Evolutionary conservation across 2,113 vertebrate species (phyloP).

Genomic region (Heterocephalus glaber): DNA sequence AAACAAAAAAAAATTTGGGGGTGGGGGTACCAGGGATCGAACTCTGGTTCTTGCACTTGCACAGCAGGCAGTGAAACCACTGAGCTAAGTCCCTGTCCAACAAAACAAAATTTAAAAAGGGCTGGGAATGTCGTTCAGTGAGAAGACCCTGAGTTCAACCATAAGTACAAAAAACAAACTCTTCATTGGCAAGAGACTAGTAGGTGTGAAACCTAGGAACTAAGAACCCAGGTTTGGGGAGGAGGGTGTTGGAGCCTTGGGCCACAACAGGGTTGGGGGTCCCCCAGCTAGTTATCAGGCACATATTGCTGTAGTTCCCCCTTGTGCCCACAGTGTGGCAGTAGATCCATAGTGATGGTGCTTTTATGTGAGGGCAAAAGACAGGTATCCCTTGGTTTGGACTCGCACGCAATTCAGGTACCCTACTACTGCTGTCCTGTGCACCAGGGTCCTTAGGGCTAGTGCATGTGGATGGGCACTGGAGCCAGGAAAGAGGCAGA

Average conservation of each 20-base stretch:
- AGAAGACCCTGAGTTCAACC: neutral
- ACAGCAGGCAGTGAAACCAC: too few relatives aligned
- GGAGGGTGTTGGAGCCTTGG: too few relatives aligned
- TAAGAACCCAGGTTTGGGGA: too few relatives aligned
- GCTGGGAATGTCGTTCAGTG: neutral
- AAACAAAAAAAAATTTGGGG: too few relatives aligned
- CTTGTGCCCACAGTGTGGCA: constrained; percentile 55
- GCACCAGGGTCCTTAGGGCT: neutral
- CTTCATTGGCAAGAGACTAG: neutral
- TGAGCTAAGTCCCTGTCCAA: too few relatives aligned
- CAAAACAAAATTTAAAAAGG: neutral
- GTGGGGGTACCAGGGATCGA: too few relatives aligned
- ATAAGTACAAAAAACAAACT: neutral
- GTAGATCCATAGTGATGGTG: neutral
- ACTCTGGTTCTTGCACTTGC: too few relatives aligned
- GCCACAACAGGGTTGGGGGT: neutral
- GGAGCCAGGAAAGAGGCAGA: neutral
- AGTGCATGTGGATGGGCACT: neutral
- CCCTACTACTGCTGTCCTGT: neutral
- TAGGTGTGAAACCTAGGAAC: neutral
- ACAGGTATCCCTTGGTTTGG: neutral
- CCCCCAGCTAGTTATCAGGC: too few relatives aligned
- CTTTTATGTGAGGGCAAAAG: fast-evolving
- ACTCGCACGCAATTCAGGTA: neutral
- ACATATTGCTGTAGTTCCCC: neutral